A percentile compares a stretch with the other conserved stretches of the same genome.
phyloP scores from a whole-genome alignment of 2,797 vertebrate species.

The Coluber constrictor region DNA sequence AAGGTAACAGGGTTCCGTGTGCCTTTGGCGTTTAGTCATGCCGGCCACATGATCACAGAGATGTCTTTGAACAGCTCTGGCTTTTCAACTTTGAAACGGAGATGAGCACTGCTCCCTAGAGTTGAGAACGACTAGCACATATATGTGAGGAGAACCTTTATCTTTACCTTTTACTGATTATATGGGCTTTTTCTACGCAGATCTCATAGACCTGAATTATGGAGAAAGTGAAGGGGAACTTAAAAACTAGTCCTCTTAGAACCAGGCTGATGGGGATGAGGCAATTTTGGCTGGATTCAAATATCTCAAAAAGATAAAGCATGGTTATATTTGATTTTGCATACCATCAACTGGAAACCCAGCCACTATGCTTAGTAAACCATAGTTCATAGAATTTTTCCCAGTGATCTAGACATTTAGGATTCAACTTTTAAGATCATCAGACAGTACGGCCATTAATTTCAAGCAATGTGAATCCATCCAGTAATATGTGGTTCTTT shows the following conservation, averaged over 20 bases:
- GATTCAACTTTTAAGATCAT: neutral
- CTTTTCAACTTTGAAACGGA: too few species aligned
- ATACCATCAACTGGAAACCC: neutral
- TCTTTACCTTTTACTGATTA: neutral
- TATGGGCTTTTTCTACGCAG: neutral
- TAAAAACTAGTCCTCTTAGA: neutral
- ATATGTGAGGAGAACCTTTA: too few species aligned
- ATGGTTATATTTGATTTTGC: neutral
- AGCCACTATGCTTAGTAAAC: neutral
- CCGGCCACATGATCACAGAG: too few species aligned
- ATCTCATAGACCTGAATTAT: neutral
- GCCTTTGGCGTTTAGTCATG: too few species aligned
- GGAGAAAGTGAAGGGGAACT: neutral
- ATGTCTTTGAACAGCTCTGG: too few species aligned
- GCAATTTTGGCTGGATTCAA: neutral
- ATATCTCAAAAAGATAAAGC: neutral
- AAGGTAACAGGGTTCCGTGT: too few species aligned
- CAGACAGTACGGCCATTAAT: neutral
- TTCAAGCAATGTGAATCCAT: neutral
- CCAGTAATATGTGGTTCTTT: neutral
- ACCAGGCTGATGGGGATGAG: neutral
- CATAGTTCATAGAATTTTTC: neutral
- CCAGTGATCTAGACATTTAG: neutral
- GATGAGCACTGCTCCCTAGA: too few species aligned
- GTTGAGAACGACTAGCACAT: too few species aligned